These are phyloP conservation scores for Apeltes quadracus DNA, from an alignment of 2,113 vertebrate species.

Conservation along the genomic window DNA sequence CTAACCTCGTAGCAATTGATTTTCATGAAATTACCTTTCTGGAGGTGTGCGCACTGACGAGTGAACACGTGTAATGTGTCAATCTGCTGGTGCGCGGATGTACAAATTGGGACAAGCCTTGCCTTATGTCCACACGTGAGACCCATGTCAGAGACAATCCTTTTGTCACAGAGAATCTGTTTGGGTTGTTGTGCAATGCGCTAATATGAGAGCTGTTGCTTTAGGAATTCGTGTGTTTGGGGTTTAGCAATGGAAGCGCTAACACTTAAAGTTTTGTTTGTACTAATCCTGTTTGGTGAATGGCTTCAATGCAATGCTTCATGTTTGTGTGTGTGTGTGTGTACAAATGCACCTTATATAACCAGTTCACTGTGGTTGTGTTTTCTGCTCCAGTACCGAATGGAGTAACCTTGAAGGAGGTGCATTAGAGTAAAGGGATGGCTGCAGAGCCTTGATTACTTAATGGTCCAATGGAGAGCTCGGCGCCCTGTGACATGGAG, in stretches of 20 bases:
- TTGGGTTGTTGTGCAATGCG: slow-evolving; percentile 5
- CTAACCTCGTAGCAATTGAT: background rate
- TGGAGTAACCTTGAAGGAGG: slow-evolving; percentile 5
- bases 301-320: slow-evolving; percentile 22
- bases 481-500: slow-evolving; percentile 5
- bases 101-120: slow-evolving; percentile 17
- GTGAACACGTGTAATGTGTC: slow-evolving; percentile 5
- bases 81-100: slow-evolving; percentile 7
- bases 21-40: background rate
- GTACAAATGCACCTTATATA: background rate
- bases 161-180: slow-evolving; percentile 22
- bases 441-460: slow-evolving; percentile 11
- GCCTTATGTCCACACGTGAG: slow-evolving; percentile 20
- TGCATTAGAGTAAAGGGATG: slow-evolving; percentile 24
- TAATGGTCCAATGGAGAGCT: slow-evolving; percentile 23
- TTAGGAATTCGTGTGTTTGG: slow-evolving; percentile 20
- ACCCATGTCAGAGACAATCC: slow-evolving; percentile 23
- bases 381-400: background rate
- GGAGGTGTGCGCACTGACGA: background rate
- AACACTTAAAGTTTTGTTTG: slow-evolving; percentile 41
- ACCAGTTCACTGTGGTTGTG: slow-evolving; percentile 19
- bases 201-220: slow-evolving; percentile 20
- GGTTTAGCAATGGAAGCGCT: slow-evolving; percentile 25
- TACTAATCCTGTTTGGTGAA: slow-evolving; percentile 53
- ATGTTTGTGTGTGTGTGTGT: background rate